Base-by-base conservation (phyloP, 2,888 invertebrate genomes). In the Ephialtes manifestator region DNA sequence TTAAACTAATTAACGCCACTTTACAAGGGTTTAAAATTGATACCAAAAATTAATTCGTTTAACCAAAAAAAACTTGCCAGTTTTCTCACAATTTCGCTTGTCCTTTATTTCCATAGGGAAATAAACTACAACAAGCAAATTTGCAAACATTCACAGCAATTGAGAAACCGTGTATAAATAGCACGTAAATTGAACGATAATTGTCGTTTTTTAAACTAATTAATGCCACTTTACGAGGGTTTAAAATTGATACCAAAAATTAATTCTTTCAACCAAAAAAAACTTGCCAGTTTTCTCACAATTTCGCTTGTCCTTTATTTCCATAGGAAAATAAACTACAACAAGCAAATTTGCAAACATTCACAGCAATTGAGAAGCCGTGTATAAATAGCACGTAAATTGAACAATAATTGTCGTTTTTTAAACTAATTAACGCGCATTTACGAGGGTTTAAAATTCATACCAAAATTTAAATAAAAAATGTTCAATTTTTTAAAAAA, bases 191-290 rank as follows among this genome's bases (percentile, higher is more conserved):
- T 3, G 13, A 58, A 58, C 15, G 0, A 4, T 58, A 58, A 58
- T 58, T 58, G 58, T 58, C 58, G 58, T 28, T 58, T 58, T 58
- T 58, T 58, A 28, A 58, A 24, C 13, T 58, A 58, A 58, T 58
- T 58, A 58, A 58, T 28, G 28, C 28, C 28, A 58, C 58, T 58
- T 58, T 58, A 58, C 28, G 58, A 58, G 58, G 15, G 15, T 63
- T 63, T 35, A 63, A 35, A n/a, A n/a, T n/a, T n/a, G n/a, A n/a
- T n/a, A n/a, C n/a, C n/a, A n/a, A n/a, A n/a, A n/a, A n/a, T n/a
- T n/a, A n/a, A n/a, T n/a, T n/a, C n/a, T n/a, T n/a, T n/a, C n/a
- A n/a, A n/a, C n/a, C n/a, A n/a, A 35, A 35, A 35, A 35, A 35
- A 35, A 35, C 1, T 7, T 35, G 4, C 5, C 35, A 4, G 4